phyloP scores from a whole-genome alignment of 2,888 invertebrate genomes.

The Clunio marinus region DNA sequence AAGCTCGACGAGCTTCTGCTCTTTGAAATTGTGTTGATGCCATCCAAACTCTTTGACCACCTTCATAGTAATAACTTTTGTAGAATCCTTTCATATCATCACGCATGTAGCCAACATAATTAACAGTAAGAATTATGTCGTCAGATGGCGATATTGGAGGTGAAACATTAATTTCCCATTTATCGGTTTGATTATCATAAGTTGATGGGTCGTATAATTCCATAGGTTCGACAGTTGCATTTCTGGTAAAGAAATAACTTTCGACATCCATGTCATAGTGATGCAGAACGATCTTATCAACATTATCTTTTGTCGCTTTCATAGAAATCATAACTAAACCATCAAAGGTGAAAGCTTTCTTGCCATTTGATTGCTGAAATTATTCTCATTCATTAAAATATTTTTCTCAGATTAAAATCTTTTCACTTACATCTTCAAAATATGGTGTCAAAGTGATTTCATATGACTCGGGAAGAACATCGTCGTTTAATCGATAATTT shows the following conservation, averaged over 20 bases:
- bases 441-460: slow-evolving; percentile 55
- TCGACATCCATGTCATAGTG: slow-evolving; percentile 51
- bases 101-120: slow-evolving; percentile 54
- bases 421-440: slow-evolving; percentile 46
- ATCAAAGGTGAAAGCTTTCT: slow-evolving; percentile 47
- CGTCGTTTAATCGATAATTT: slow-evolving; percentile 52
- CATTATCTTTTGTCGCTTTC: slow-evolving; percentile 48
- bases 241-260: slow-evolving; percentile 42
- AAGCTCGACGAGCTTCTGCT: slow-evolving; percentile 63
- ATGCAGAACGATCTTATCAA: slow-evolving; percentile 53
- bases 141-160: slow-evolving; percentile 43
- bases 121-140: slow-evolving; percentile 51
- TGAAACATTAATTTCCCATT: slow-evolving; percentile 50
- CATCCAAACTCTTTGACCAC: slow-evolving; percentile 51
- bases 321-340: slow-evolving; percentile 52
- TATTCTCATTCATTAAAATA: background rate
- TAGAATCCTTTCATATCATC: slow-evolving; percentile 56
- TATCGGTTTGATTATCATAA: slow-evolving; percentile 48
- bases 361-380: slow-evolving; percentile 16
- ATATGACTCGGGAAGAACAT: slow-evolving; percentile 56
- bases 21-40: slow-evolving; percentile 69
- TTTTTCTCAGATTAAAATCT: background rate
- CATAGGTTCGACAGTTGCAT: background rate
- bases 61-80: slow-evolving; percentile 46
- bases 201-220: slow-evolving; percentile 41